These are phyloP conservation scores for Diaprepes abbreviatus DNA, from an alignment of 2,888 invertebrate genomes.

Conservation along the genomic window DNA sequence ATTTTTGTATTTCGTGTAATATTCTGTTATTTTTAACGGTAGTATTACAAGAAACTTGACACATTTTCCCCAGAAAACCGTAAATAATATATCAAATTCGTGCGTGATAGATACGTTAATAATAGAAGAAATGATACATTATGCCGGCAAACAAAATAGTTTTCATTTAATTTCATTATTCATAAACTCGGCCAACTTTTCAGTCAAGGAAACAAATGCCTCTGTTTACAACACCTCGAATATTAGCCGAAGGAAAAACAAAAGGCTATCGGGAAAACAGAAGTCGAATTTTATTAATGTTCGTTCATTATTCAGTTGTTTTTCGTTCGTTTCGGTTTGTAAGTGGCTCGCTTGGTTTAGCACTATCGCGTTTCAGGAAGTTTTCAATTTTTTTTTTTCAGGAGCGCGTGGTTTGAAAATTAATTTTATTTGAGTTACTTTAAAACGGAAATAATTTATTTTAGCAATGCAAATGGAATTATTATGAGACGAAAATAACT, in stretches of 20 bases:
- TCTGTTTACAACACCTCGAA: conserved; percentile 12
- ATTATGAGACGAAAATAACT: too few relatives aligned
- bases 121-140: background rate
- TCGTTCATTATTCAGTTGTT: conserved; percentile 10
- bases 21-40: too few relatives aligned
- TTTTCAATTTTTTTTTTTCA: too few relatives aligned
- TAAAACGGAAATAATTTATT: too few relatives aligned
- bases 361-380: background rate
- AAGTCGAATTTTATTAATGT: conserved; percentile 13
- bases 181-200: conserved; percentile 4
- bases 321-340: conserved; percentile 9
- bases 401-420: too few relatives aligned
- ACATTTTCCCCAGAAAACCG: too few relatives aligned
- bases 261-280: conserved; percentile 4
- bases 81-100: background rate
- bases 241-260: background rate
- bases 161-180: conserved; percentile 5
- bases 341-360: background rate
- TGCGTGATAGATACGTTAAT: background rate
- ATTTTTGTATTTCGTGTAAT: too few relatives aligned
- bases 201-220: conserved; percentile 3
- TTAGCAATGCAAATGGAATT: too few relatives aligned
- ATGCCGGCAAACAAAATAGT: background rate
- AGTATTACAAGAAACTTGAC: too few relatives aligned
- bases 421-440: too few relatives aligned